phyloP scores from a whole-genome alignment of 2,113 vertebrate genomes.

The Loxodonta africana region DNA sequence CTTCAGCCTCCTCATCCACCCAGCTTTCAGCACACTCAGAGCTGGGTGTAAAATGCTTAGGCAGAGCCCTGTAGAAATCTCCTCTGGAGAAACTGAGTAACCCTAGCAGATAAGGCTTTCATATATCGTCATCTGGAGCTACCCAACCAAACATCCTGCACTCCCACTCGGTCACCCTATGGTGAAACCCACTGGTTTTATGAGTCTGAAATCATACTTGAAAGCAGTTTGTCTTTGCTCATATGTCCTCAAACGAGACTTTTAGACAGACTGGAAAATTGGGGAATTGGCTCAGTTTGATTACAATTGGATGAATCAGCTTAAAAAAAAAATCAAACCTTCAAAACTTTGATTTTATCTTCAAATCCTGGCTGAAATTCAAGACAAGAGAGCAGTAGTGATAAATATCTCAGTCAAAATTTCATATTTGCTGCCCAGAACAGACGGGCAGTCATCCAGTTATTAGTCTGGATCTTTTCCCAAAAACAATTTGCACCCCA shows the following conservation, averaged over 20 bases:
- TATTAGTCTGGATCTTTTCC: constrained; percentile 65
- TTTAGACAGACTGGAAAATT: background rate
- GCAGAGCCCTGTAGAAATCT: background rate
- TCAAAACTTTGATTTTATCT: constrained; percentile 53
- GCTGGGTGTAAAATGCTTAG: background rate
- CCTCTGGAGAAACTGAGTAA: background rate
- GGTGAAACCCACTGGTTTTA: background rate
- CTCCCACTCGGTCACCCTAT: background rate
- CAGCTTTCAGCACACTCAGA: background rate
- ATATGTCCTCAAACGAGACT: background rate
- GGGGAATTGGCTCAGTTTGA: background rate
- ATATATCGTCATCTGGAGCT: background rate
- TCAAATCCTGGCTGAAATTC: constrained; percentile 9
- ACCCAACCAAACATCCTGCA: background rate
- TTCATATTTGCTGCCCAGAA: constrained; percentile 52
- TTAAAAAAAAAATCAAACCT: background rate
- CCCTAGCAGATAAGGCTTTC: background rate
- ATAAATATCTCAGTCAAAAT: constrained; percentile 45
- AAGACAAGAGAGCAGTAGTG: constrained; percentile 14
- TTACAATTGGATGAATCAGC: background rate
- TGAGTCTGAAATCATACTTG: background rate
- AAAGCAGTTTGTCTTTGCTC: background rate
- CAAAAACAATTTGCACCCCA: constrained; percentile 56
- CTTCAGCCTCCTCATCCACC: background rate
- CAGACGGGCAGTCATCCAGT: constrained; percentile 48